These are phyloP conservation scores for Physella acuta DNA, from an alignment of 1,140 invertebrate species.

Conservation along the genomic window DNA sequence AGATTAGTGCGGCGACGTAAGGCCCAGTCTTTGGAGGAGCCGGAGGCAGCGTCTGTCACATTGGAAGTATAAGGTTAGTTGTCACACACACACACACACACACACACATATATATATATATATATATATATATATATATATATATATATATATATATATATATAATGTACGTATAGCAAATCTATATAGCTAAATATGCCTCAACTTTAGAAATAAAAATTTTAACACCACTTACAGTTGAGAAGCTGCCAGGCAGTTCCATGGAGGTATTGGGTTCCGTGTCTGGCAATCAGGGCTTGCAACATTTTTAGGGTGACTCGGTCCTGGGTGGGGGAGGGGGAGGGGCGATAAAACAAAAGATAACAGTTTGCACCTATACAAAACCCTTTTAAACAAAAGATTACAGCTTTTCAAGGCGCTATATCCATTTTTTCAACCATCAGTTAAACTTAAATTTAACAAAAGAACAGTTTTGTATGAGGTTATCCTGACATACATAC, in stretches of 20 bases:
- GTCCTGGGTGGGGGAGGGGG: neutral
- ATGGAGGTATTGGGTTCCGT: neutral
- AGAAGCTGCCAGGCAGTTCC: constrained; percentile 3
- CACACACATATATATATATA: no score
- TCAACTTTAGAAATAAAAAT: no score
- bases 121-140: no score
- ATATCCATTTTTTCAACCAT: no score
- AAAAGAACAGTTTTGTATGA: no score
- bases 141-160: no score
- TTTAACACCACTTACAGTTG: neutral
- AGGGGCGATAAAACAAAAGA: neutral
- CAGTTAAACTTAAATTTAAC: no score
- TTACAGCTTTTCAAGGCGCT: no score
- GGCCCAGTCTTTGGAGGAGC: constrained; percentile 7
- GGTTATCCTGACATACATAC: constrained; percentile 1
- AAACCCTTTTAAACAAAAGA: no score
- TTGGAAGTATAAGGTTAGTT: neutral
- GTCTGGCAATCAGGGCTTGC: neutral
- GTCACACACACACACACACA: no score
- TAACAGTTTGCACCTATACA: neutral
- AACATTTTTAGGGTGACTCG: neutral
- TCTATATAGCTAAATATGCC: no score
- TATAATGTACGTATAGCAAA: no score
- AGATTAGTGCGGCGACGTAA: neutral
- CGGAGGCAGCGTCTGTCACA: neutral